phyloP scores from a whole-genome alignment of 1,140 invertebrate species.

The Stegodyphus mimosarum region DNA sequence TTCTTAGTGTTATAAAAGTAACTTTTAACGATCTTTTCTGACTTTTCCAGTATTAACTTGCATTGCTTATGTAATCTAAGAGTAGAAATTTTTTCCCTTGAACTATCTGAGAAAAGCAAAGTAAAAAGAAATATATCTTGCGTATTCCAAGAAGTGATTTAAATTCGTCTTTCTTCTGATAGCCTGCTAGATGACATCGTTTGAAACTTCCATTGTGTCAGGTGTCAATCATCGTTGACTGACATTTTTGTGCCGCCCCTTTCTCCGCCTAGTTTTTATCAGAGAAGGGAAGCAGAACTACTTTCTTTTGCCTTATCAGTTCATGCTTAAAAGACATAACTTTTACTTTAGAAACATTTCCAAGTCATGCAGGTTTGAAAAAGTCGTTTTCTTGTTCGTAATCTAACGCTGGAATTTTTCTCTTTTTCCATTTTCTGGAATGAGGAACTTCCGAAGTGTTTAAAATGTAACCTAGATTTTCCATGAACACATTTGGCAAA shows the following conservation, averaged over 20 bases:
- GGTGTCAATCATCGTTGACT: constrained; percentile 55
- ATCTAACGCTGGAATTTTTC: constrained; percentile 1
- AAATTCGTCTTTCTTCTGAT: constrained; percentile 48
- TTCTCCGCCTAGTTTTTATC: no score
- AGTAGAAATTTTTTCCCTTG: not conserved
- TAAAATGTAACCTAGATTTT: not conserved
- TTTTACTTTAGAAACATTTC: constrained; percentile 43
- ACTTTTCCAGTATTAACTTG: no score
- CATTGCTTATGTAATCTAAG: no score
- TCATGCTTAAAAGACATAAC: constrained; percentile 29
- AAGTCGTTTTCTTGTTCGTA: constrained; percentile 54
- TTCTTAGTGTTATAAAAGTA: no score
- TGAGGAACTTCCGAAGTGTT: not conserved
- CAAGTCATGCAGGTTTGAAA: constrained; percentile 19
- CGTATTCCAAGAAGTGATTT: constrained; percentile 45
- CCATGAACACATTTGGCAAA: not conserved
- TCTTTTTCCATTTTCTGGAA: not conserved
- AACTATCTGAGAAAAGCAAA: not conserved
- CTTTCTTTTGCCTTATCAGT: constrained; percentile 46
- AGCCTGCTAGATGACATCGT: constrained; percentile 52
- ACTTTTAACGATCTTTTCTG: no score
- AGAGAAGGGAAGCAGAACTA: not conserved
- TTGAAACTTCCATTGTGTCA: constrained; percentile 52
- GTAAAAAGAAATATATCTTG: constrained; percentile 23
- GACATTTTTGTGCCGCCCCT: constrained; percentile 34